These are phyloP conservation scores for Antheraea pernyi DNA, from an alignment of 1,140 invertebrate genomes.

Conservation along the genomic window DNA sequence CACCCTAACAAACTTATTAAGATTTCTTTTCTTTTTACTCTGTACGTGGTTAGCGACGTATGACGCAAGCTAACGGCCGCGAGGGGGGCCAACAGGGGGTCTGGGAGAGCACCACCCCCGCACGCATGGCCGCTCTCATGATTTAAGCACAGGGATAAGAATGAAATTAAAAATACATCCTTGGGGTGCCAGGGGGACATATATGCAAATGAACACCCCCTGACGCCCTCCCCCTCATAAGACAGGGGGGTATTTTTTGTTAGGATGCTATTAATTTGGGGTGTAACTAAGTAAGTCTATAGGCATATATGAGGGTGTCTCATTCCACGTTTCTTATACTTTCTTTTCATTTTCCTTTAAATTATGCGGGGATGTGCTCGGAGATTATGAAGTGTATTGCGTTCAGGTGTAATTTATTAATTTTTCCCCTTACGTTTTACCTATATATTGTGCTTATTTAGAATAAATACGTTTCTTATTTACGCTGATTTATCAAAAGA, in stretches of 20 bases:
- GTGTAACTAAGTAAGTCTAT: conserved; percentile 69
- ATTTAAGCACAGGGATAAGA: conserved; percentile 78
- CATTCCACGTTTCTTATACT: conserved; percentile 38
- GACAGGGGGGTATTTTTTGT: conserved; percentile 74
- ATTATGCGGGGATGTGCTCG: conserved; percentile 61
- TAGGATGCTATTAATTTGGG: conserved; percentile 78
- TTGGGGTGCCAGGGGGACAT: conserved; percentile 74
- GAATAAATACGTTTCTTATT: neutral
- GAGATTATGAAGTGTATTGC: conserved; percentile 55
- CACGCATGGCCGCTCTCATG: conserved; percentile 78
- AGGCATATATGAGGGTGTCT: conserved; percentile 54
- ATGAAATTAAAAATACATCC: conserved; percentile 80
- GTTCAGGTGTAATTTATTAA: conserved; percentile 36
- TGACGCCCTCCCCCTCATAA: conserved; percentile 56
- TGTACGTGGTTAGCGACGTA: conserved; percentile 77
- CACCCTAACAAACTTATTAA: conserved; percentile 78
- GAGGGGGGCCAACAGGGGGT: conserved; percentile 30
- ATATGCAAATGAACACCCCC: conserved; percentile 73
- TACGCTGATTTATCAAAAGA: neutral
- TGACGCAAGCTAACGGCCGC: conserved; percentile 69
- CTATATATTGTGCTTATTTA: neutral
- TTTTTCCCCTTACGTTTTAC: conserved; percentile 12
- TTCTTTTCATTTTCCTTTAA: conserved; percentile 53
- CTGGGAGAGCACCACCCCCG: conserved; percentile 38
- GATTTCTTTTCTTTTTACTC: conserved; percentile 78